Base-by-base conservation (phyloP, 1,140 invertebrate genomes). In the Ladona fulva region DNA sequence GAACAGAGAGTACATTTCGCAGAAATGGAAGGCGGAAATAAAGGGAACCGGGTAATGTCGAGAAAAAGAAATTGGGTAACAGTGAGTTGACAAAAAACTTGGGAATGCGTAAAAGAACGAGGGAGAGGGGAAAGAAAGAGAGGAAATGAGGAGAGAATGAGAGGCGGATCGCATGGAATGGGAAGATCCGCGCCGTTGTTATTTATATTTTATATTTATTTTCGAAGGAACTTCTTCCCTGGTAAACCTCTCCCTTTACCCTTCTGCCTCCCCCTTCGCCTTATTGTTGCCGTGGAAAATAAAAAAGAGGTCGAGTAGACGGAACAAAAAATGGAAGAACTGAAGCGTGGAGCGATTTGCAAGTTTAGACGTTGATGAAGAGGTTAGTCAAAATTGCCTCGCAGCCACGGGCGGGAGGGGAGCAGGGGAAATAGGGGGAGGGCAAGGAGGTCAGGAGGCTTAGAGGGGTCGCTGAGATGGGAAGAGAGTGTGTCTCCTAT, bases 351-450 rank as follows among this genome's bases (percentile, higher is more conserved):
- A 66, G 52, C 52, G 12, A 66, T 66, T 66, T 66, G 52, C 52
- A 66, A 66, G 52, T 66, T 66, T 66, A 66, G 52, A 66, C 52
- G 52, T 66, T 66, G 52, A 66, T 66, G 52, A 66, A 66, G 52
- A 66, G 52, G 52, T 66, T 6, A 66, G 52, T 66, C 14, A 66
- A 66, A 66, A 66, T 66, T 66, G 52, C 52, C 52, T 66, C 52
- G 52, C 1, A 12, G 52, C 3, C 3, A 66, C 3, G 52, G 52
- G 3, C 3, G 14, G n/a, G 52, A 66, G 52, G n/a, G 1, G 3
- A 66, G n/a, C 5, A 19, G 52, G 12, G 52, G 14, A 12, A 22
- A 19, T 52, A 11, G 44, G 44, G 44, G 19, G 44, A 52, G 44
- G 44, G 44, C 19, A 10, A 52, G 44, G 44, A 52, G 44, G 44